These are phyloP conservation scores for Temnothorax longispinosus DNA, from an alignment of 1,140 invertebrate species.

Conservation along the genomic window DNA sequence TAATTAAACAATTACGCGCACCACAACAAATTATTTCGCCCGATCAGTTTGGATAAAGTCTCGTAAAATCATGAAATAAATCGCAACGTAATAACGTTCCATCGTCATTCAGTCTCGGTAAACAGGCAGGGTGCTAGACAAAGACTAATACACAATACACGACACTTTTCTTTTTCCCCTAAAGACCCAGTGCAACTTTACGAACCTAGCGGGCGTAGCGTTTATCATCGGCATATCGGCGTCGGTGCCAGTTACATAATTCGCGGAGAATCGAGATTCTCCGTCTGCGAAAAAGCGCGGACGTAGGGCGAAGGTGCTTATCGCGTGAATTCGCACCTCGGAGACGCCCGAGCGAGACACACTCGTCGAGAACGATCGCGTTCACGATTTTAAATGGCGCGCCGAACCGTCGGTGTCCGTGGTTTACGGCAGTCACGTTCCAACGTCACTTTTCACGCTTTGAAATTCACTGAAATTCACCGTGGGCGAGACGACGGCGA, in stretches of 20 bases:
- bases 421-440: slow-evolving; percentile 50
- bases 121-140: background rate
- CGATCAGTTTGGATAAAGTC: background rate
- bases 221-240: slow-evolving; percentile 38
- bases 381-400: slow-evolving; percentile 71
- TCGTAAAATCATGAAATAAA: background rate
- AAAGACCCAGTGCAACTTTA: slow-evolving; percentile 29
- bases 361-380: background rate
- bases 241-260: slow-evolving; percentile 67
- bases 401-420: slow-evolving; percentile 59
- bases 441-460: slow-evolving; percentile 57
- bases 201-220: slow-evolving; percentile 59
- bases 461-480: slow-evolving; percentile 52
- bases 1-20: background rate
- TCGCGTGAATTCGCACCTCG: background rate
- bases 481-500: background rate
- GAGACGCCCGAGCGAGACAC: background rate
- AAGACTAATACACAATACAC: no score
- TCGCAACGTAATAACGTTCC: background rate
- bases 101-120: background rate
- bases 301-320: background rate
- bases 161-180: no score
- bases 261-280: slow-evolving; percentile 11
- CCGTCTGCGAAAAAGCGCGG: background rate
- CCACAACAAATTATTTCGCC: background rate